Evolutionary conservation across 1,140 invertebrate genomes (phyloP), one percentile per base, ranked within the genome.

Genomic region (Drosophila quadrilineata): DNA sequence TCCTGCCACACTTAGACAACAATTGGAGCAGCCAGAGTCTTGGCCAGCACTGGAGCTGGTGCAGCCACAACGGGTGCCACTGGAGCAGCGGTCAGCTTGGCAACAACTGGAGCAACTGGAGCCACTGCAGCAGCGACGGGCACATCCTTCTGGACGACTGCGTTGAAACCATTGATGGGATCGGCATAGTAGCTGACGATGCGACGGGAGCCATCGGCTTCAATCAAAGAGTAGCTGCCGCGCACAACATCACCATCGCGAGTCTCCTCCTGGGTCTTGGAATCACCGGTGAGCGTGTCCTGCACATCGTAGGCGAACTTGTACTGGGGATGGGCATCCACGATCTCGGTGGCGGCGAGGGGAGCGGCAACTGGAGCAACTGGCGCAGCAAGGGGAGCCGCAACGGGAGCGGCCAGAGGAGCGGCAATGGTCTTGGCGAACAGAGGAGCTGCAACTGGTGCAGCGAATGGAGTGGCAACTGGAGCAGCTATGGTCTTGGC

Each of bases 141-240:
- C 21, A 91, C 89, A 74, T 92, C 91, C 71, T 92, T 92, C 74
- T 91, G 91, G 6, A 92, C 92, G 21, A 92, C 90, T 19, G 92
- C 92, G 75, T 92, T 92, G 89, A 92, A 92, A 72, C 91, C 92
- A 70, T 92, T 92, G 59, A 92, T 85, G 33, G 75, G 59, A 56
- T 92, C 91, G 33, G 92, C 92, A 48, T 90, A 90, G 88, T 93
- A 93, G 54, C 91, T 91, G 43, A 92, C 92, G 57, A 89, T 91
- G 57, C 92, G 90, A 16, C 89, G 88, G 38, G 91, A 91, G 60
- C 92, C 92, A 65, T 93, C 92, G 36, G 92, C 89, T 52, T 92
- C 92, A 52, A 92, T 84, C 36, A 92, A 76, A 5, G 90, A 91
- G 89, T 92, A 92, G 57, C 91, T 91, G 33, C 92, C 92, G 31